These are phyloP conservation scores for Malaclemys terrapin DNA, from an alignment of 2,113 vertebrate species.

Conservation along the genomic window DNA sequence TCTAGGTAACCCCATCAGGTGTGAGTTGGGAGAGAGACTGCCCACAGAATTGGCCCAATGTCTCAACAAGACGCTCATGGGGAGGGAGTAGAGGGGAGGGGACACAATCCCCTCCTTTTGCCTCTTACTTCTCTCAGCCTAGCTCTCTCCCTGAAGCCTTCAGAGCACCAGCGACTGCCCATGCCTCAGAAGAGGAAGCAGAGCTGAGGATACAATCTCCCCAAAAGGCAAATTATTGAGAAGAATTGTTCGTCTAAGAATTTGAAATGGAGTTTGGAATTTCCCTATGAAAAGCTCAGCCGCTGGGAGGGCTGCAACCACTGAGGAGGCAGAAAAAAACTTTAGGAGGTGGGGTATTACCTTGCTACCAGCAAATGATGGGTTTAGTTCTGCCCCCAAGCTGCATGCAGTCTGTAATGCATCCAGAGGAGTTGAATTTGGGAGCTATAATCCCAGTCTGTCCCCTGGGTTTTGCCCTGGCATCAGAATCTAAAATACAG, in stretches of 20 bases:
- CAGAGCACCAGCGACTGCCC: not conserved
- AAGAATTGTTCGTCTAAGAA: not conserved
- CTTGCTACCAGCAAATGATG: too few relatives aligned
- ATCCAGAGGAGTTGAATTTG: fast-evolving
- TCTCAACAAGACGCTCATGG: not conserved
- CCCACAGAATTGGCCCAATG: not conserved
- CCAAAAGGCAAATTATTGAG: not conserved
- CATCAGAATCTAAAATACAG: fast-evolving
- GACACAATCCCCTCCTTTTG: not conserved
- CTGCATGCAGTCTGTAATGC: not conserved
- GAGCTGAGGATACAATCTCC: not conserved
- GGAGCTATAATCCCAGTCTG: not conserved
- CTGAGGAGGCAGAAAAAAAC: fast-evolving
- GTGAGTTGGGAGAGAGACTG: not conserved
- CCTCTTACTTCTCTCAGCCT: not conserved
- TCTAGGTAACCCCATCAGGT: not conserved
- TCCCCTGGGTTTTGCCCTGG: not conserved
- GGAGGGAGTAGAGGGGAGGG: too few relatives aligned
- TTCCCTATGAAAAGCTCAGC: not conserved
- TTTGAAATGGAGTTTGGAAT: not conserved
- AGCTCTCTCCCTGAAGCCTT: not conserved
- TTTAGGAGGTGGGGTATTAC: not conserved
- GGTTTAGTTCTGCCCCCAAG: not conserved
- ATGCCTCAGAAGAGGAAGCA: not conserved
- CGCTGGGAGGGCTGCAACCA: fast-evolving